Evolutionary conservation across 1,140 invertebrate genomes (phyloP).

Genomic region (Drosophila paulistorum): DNA sequence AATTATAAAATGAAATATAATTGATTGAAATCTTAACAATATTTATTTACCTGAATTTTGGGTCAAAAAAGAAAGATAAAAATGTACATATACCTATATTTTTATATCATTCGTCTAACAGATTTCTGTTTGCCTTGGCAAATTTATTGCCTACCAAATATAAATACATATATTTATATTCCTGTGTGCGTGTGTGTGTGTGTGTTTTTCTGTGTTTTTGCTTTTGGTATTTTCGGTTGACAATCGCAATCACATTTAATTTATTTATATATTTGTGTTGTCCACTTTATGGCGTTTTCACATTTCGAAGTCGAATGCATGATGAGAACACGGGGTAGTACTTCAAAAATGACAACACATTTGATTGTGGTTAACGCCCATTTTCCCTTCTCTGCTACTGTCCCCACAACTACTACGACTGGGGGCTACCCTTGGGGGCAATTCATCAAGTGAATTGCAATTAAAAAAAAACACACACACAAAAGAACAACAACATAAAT

Average conservation of each 20-base stretch:
- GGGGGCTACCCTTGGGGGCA: constrained; percentile 63
- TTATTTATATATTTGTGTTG: constrained; percentile 54
- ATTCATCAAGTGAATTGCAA: constrained; percentile 64
- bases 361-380: constrained; percentile 53
- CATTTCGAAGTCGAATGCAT: constrained; percentile 51
- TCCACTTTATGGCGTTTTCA: constrained; percentile 42
- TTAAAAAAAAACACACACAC: constrained; percentile 48
- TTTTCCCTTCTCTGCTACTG: not conserved
- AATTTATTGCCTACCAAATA: not conserved
- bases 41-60: too few relatives aligned
- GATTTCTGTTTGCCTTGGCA: too few relatives aligned
- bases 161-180: too few relatives aligned
- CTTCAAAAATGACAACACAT: constrained; percentile 69
- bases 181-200: not conserved
- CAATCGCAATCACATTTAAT: constrained; percentile 42
- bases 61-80: too few relatives aligned
- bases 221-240: constrained; percentile 36
- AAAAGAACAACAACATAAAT: constrained; percentile 54
- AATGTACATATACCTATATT: too few relatives aligned
- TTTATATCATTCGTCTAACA: too few relatives aligned
- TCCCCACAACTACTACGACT: not conserved
- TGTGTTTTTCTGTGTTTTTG: not conserved
- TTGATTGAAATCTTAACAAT: too few relatives aligned
- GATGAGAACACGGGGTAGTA: constrained; percentile 13
- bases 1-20: too few relatives aligned